Conservation (phyloP, 2,113 vertebrate species). For the Abramis brama region DNA sequence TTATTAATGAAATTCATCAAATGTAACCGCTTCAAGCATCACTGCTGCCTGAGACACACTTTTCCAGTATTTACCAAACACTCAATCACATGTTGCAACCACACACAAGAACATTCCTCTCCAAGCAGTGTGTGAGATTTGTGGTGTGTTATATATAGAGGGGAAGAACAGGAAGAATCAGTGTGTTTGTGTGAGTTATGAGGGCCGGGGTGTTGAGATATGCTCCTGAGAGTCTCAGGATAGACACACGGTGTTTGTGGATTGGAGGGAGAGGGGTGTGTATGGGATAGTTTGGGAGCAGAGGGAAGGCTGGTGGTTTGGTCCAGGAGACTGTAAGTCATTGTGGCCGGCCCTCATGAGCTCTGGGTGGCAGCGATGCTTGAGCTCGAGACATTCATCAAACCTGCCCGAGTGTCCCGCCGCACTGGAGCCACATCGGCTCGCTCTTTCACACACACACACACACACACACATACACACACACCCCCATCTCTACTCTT, state of each 20-base stretch:
- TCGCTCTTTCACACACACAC: constrained; percentile 60
- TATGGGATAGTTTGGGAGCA: constrained; percentile 63
- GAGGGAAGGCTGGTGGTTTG: constrained; percentile 60
- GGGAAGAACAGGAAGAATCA: constrained; percentile 17
- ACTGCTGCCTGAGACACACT: not conserved
- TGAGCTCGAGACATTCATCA: constrained; percentile 87
- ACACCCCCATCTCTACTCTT: not conserved
- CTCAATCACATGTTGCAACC: constrained; percentile 10
- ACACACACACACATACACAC: not conserved
- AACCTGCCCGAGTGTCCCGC: constrained; percentile 83
- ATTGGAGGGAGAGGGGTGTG: constrained; percentile 63
- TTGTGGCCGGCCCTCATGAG: constrained; percentile 82
- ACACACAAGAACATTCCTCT: constrained; percentile 20
- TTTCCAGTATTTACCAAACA: constrained; percentile 39
- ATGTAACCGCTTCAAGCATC: constrained; percentile 7
- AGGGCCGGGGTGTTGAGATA: constrained; percentile 28
- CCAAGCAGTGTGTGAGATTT: constrained; percentile 29
- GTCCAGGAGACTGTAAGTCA: constrained; percentile 80
- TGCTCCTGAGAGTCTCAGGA: constrained; percentile 63
- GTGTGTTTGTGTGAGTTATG: constrained; percentile 49
- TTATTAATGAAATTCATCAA: not conserved
- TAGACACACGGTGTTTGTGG: constrained; percentile 75
- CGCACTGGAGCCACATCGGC: constrained; percentile 88
- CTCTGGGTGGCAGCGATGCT: constrained; percentile 90
- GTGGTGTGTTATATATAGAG: constrained; percentile 33